These are phyloP conservation scores for Amazona finschi DNA, from an alignment of 2,797 vertebrate genomes.

Conservation along the genomic window DNA sequence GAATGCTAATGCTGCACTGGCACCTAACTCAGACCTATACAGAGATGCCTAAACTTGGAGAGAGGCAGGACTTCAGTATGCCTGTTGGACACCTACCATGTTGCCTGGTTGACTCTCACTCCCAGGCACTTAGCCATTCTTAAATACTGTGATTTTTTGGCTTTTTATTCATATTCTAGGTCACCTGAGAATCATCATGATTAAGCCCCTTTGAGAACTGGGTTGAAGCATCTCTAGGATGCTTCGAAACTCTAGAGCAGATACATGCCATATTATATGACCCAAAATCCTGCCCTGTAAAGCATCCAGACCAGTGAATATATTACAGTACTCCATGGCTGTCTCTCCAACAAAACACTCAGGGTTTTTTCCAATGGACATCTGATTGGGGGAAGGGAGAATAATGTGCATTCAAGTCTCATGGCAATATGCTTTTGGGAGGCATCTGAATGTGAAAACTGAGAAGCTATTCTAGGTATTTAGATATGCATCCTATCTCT, in stretches of 20 bases:
- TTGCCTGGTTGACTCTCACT: not conserved
- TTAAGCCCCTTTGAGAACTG: not conserved
- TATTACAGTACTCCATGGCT: not conserved
- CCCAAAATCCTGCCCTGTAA: not conserved
- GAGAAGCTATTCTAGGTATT: not conserved
- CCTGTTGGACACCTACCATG: not conserved
- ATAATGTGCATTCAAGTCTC: not conserved
- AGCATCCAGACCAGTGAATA: not conserved
- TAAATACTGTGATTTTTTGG: not conserved
- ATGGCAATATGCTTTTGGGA: not conserved
- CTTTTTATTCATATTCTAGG: not conserved
- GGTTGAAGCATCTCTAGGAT: not conserved
- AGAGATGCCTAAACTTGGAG: not conserved
- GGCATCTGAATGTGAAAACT: not conserved
- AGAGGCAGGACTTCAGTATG: not conserved
- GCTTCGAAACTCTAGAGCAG: not conserved
- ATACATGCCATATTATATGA: accelerated
- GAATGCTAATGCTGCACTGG: not conserved
- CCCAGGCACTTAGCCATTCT: not conserved
- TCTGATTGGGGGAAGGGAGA: not conserved
- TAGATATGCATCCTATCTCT: not conserved
- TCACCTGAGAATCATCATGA: not conserved
- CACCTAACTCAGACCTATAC: not conserved
- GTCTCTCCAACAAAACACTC: not conserved
- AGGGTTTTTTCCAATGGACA: not conserved